Evolutionary conservation across 1,140 invertebrate species (phyloP), one percentile per base, ranked within the genome.

Genomic region (Dendroctonus valens): DNA sequence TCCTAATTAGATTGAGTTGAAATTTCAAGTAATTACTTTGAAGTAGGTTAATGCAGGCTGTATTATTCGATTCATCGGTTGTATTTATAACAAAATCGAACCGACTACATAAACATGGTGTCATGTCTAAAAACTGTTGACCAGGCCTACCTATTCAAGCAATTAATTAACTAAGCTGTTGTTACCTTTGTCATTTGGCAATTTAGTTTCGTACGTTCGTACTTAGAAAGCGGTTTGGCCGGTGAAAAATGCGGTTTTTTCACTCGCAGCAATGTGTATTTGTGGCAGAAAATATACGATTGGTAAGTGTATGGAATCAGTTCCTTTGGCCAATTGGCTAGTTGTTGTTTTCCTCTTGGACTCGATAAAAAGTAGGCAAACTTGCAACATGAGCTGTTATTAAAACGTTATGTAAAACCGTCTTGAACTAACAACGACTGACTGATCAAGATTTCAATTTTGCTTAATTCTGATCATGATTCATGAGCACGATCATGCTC

Each of bases 101-200:
- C 26, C 1, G 26, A 26, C 26, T 26, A 26, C 26, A 26, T 26
- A 26, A 26, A 26, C 26, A 39, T 38, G 41, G 55, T 58, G 55
- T 58, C 41, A 15, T 58, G 40, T 42, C 55, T 42, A 14, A 58
- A 58, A 7, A 41, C 38, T 44, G 55, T 58, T 58, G 39, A 41
- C 26, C 26, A 26, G 26, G 40, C 55, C 41, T 14, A 41, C 55
- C 39, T 44, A 58, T 49, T 49, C 58, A 50, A 9, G 7, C 14
- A 59, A 59, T 59, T 59, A 59, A 50, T 50, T 59, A 49, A 50
- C 26, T 50, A 38, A 59, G 49, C 37, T 49, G 46, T 49, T 49
- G 58, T 40, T 59, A 59, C 58, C 44, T 59, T 48, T 49, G 46
- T 59, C 42, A 59, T 59, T 59, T 50, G 12, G 41, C 37, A 50